Evolutionary conservation across 2,797 vertebrate genomes (phyloP).

Genomic region (Typhlichthys subterraneus): DNA sequence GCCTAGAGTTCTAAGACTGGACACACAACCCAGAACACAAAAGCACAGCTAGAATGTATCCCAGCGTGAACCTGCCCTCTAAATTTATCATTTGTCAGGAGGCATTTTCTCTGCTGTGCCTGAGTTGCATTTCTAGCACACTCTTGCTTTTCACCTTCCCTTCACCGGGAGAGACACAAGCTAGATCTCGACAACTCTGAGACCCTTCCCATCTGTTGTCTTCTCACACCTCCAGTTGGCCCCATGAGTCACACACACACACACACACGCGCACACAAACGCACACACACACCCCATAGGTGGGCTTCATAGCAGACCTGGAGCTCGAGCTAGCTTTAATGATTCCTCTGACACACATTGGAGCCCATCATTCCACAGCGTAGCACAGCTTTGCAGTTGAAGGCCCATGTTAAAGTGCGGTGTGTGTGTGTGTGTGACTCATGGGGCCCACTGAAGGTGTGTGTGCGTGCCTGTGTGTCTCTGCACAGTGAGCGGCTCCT

Average conservation of each 20-base stretch:
- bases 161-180: conserved; percentile 54
- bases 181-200: conserved; percentile 48
- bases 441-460: neutral
- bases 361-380: conserved; percentile 73
- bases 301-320: conserved; percentile 38
- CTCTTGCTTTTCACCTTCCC: conserved; percentile 56
- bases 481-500: conserved; percentile 57
- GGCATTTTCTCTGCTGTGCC: conserved; percentile 30
- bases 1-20: conserved; percentile 20
- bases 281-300: conserved; percentile 30
- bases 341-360: conserved; percentile 79
- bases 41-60: conserved; percentile 19
- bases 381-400: conserved; percentile 73
- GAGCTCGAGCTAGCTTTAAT: conserved; percentile 56
- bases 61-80: conserved; percentile 34
- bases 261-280: conserved; percentile 22
- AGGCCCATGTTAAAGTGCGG: conserved; percentile 49
- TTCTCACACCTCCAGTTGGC: conserved; percentile 65
- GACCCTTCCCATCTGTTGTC: conserved; percentile 56
- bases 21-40: conserved; percentile 26
- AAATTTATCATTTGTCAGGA: conserved; percentile 25
- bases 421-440: conserved; percentile 15
- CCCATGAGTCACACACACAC: conserved; percentile 41
- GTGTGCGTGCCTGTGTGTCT: conserved; percentile 32
- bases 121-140: conserved; percentile 44